Conservation (phyloP, 2,888 invertebrate species). For the Ischnus inquisitorius region DNA sequence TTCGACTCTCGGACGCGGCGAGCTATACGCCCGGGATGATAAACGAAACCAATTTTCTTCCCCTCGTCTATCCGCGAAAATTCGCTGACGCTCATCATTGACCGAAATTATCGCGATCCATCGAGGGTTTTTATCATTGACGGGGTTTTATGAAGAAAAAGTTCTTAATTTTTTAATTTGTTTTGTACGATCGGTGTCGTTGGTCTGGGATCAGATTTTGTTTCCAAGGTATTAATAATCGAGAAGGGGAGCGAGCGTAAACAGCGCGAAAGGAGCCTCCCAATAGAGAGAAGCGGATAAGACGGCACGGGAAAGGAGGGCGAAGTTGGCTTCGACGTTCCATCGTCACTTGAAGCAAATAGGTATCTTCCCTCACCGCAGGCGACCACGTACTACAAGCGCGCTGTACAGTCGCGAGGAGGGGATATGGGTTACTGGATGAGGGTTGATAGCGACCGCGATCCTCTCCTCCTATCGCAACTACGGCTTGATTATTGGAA, state of each 20-base stretch:
- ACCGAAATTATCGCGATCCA: constrained; percentile 21
- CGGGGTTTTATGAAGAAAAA: background rate
- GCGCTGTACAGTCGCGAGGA: background rate
- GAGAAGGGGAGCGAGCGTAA: background rate
- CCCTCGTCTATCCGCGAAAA: background rate
- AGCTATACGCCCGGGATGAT: background rate
- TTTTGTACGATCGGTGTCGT: background rate
- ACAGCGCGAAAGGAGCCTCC: constrained; percentile 1
- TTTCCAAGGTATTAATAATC: constrained; percentile 8
- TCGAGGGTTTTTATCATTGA: background rate
- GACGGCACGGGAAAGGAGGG: background rate
- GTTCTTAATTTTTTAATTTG: background rate
- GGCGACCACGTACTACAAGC: constrained; percentile 54
- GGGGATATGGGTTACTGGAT: constrained; percentile 28
- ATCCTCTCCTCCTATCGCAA: constrained; percentile 10
- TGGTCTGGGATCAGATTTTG: background rate
- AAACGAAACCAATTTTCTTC: constrained; percentile 45
- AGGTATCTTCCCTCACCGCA: constrained; percentile 38
- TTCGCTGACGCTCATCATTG: background rate
- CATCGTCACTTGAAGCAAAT: constrained; percentile 45
- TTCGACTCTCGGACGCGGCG: constrained; percentile 18
- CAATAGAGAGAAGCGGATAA: constrained; percentile 16
- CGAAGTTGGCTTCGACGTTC: constrained; percentile 28
- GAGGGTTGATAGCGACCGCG: constrained; percentile 37
- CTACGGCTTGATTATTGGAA: constrained; percentile 45